Conservation (phyloP, 2,797 vertebrate species). For the Pseudotriccus pelzelni region DNA sequence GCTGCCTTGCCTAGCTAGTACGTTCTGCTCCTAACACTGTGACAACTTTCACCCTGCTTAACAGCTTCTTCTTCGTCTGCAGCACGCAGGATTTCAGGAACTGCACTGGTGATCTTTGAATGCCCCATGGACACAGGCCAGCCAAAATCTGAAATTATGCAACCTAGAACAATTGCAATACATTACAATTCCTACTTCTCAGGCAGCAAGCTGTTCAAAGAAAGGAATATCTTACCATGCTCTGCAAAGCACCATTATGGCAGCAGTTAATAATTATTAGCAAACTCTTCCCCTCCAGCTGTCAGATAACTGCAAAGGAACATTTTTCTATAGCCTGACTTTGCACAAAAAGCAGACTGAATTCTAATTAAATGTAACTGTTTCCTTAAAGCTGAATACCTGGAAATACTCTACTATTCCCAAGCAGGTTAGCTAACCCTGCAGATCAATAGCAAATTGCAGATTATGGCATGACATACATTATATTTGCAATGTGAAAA, state of each 20-base stretch:
- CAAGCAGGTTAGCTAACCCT: not conserved
- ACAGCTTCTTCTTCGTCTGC: not conserved
- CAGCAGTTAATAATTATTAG: constrained; percentile 47
- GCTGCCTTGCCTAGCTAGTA: not conserved
- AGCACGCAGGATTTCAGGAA: not conserved
- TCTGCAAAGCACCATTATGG: constrained; percentile 18
- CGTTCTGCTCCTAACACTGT: constrained; percentile 18
- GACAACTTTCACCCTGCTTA: not conserved
- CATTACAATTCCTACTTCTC: constrained; percentile 7
- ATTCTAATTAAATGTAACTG: constrained; percentile 17
- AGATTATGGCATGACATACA: not conserved
- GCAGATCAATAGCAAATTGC: not conserved
- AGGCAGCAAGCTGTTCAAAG: not conserved
- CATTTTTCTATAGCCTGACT: not conserved
- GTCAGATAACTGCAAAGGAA: constrained; percentile 15
- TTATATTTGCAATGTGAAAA: not conserved
- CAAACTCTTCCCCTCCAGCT: constrained; percentile 34
- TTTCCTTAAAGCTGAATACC: not conserved
- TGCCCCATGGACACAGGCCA: not conserved
- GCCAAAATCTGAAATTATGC: constrained; percentile 10
- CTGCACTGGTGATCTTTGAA: not conserved
- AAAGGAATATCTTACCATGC: constrained; percentile 2
- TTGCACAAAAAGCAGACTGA: not conserved
- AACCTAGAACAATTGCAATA: not conserved
- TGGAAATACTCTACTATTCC: not conserved